These are phyloP conservation scores for Mugil cephalus DNA, from an alignment of 2,113 vertebrate species.

Conservation along the genomic window DNA sequence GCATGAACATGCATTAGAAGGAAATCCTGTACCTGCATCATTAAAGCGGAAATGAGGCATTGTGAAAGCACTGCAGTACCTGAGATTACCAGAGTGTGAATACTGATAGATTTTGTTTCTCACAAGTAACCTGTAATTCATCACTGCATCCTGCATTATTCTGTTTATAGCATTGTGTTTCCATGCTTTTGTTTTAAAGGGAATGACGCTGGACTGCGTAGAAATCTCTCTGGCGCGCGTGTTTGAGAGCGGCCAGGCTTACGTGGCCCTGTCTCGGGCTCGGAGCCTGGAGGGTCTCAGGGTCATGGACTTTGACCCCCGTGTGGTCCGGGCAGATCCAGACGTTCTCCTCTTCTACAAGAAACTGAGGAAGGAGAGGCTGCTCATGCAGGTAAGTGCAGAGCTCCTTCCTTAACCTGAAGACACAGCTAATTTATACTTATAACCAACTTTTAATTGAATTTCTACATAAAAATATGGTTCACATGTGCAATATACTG, in stretches of 20 bases:
- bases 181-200: slow-evolving; percentile 72
- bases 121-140: neutral
- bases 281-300: slow-evolving; percentile 91
- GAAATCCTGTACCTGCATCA: neutral
- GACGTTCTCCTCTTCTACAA: slow-evolving; percentile 90
- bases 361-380: slow-evolving; percentile 81
- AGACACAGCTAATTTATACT: neutral
- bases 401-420: neutral
- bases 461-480: neutral
- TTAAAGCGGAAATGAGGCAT: slow-evolving; percentile 11
- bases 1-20: neutral
- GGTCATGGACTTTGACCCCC: slow-evolving; percentile 94
- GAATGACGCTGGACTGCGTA: slow-evolving; percentile 94
- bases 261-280: slow-evolving; percentile 94
- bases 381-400: slow-evolving; percentile 82
- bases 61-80: neutral
- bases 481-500: too few relatives aligned
- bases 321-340: slow-evolving; percentile 89
- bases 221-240: slow-evolving; percentile 94
- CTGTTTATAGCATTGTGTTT: neutral
- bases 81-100: neutral
- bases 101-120: too few relatives aligned
- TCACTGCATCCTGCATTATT: neutral
- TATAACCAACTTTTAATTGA: neutral
- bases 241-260: slow-evolving; percentile 96